Conservation (phyloP, 2,888 invertebrate species). For the Ctenicera cuprea region DNA sequence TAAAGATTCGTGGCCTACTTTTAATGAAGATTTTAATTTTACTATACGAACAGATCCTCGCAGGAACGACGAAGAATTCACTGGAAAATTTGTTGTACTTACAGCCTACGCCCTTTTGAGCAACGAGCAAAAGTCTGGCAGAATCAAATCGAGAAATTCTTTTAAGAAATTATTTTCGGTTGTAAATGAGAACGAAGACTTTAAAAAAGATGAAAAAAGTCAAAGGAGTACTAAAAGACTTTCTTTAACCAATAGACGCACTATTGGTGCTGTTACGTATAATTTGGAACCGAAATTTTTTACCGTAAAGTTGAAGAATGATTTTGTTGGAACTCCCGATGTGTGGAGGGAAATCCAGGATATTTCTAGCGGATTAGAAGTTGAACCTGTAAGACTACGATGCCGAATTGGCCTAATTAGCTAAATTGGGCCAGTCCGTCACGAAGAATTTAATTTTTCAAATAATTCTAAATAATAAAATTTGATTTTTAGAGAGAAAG, state of each 20-base stretch:
- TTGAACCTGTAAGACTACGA: constrained; percentile 71
- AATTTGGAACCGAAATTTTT: constrained; percentile 80
- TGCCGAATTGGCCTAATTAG: no score
- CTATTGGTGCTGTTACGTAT: constrained; percentile 82
- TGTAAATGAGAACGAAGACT: constrained; percentile 68
- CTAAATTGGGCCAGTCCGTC: no score
- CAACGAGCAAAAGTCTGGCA: constrained; percentile 71
- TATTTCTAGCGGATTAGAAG: constrained; percentile 78
- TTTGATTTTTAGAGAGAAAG: constrained; percentile 81
- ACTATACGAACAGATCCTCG: constrained; percentile 75
- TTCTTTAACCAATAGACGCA: constrained; percentile 78
- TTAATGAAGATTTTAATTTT: constrained; percentile 87
- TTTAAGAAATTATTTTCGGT: constrained; percentile 62
- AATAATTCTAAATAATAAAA: no score
- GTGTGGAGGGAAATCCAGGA: constrained; percentile 82
- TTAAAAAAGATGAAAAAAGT: constrained; percentile 61
- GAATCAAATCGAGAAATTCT: constrained; percentile 64
- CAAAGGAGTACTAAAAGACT: constrained; percentile 74
- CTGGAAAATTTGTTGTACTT: constrained; percentile 80
- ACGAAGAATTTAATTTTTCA: no score
- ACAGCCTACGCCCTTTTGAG: constrained; percentile 82
- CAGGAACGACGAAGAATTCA: constrained; percentile 76
- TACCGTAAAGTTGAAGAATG: constrained; percentile 77
- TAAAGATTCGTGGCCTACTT: constrained; percentile 86
- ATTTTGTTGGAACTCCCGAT: constrained; percentile 80